Evolutionary conservation across 1,140 invertebrate genomes (phyloP).

Genomic region (Adelges cooleyi): DNA sequence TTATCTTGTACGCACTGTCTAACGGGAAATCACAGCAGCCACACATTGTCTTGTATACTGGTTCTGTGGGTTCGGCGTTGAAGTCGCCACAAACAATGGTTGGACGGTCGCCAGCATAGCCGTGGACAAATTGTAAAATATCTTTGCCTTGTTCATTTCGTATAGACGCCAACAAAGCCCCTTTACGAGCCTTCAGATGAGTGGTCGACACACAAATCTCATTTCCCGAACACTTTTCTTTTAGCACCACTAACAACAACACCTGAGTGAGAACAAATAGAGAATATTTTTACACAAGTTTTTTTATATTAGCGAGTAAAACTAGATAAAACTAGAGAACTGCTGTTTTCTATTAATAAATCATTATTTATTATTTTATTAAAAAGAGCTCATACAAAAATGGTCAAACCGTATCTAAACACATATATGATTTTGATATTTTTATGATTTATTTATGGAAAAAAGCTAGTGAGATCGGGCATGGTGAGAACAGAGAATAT

Average conservation of each 20-base stretch:
- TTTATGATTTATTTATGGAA: too few relatives aligned
- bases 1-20: conserved; percentile 39
- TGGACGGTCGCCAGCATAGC: conserved; percentile 44
- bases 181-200: conserved; percentile 64
- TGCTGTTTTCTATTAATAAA: too few relatives aligned
- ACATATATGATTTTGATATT: too few relatives aligned
- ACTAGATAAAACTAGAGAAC: not conserved
- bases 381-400: too few relatives aligned
- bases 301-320: not conserved
- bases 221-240: conserved; percentile 43
- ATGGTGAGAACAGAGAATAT: too few relatives aligned
- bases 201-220: conserved; percentile 60
- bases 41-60: conserved; percentile 52
- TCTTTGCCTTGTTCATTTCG: conserved; percentile 65
- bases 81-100: conserved; percentile 64
- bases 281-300: too few relatives aligned
- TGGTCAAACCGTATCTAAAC: too few relatives aligned
- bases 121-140: conserved; percentile 49
- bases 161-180: conserved; percentile 53
- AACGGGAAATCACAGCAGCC: conserved; percentile 40
- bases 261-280: conserved; percentile 40
- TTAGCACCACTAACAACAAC: conserved; percentile 47
- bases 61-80: conserved; percentile 63
- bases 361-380: too few relatives aligned
- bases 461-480: too few relatives aligned